Base-by-base conservation (phyloP, 1,140 invertebrate genomes). In the Diuraphis noxia region DNA sequence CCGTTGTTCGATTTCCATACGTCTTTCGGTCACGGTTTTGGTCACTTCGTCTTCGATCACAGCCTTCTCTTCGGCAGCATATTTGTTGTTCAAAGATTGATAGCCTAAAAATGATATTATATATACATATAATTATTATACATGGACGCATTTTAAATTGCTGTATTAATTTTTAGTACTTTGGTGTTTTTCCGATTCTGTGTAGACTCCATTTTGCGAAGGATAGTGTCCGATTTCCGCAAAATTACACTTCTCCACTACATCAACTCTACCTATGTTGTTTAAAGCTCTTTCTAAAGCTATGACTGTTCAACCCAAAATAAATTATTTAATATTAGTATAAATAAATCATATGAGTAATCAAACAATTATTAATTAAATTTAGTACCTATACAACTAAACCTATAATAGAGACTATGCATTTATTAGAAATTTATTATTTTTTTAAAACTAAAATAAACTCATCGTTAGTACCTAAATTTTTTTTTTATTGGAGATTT, bases 1-100 rank as follows among this genome's bases (percentile, higher is more conserved):
- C 92, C 96, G 95, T 93, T 96, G 96, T 56, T 96, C 95, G 86
- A 96, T 96, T 94, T 96, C 95, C 93, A 96, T 95, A 92, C 96
- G 95, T 91, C 96, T 94, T 93, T 96, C 96, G 40, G 95, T 95
- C 79, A 96, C 96, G 36, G 95, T 95, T 87, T 95, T 95, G 92
- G 96, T 96, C 41, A 95, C 95, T 91, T 93, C 93, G 84, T 93
- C 92, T 92, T 93, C 93, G 84, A 93, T 92, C 56, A 93, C 92
- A 34, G 93, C 93, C 90, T 94, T 93, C 88, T 94, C 93, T 93
- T 94, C 94, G 40, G 93, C 93, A 23, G 93, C 93, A 92, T 94
- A 94, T 92, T 93, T 96, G 25, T 82, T 41, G 3, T 52, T 34
- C 25, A 6, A 19, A 38, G 34, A 9, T 38, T 52, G 72, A 36